Percentiles rank a stretch among this genome's conserved stretches.
phyloP scores from a whole-genome alignment of 1,140 invertebrate species.

The Patella vulgata region DNA sequence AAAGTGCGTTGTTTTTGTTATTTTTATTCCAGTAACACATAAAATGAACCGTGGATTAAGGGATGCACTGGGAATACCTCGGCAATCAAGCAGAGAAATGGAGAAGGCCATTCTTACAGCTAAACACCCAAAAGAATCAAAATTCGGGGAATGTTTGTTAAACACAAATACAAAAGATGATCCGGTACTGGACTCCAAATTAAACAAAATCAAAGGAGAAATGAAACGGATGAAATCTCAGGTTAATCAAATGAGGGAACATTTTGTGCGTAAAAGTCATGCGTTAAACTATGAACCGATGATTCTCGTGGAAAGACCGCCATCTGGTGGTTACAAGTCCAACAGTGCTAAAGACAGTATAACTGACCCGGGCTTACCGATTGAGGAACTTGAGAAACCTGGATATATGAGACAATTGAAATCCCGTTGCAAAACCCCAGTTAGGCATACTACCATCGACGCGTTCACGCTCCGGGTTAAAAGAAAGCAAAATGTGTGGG shows the following conservation, averaged over 20 bases:
- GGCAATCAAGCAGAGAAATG: constrained; percentile 34
- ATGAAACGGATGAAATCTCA: constrained; percentile 38
- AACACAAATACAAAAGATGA: constrained; percentile 48
- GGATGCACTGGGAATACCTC: background rate
- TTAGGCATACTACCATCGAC: constrained; percentile 53
- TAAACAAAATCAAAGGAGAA: constrained; percentile 40
- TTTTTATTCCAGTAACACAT: no score
- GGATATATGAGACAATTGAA: constrained; percentile 47
- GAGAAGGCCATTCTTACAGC: constrained; percentile 44
- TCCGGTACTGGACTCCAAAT: constrained; percentile 31
- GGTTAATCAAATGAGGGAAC: constrained; percentile 43
- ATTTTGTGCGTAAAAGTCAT: constrained; percentile 42
- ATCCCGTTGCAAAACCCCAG: constrained; percentile 46
- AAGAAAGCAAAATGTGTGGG: constrained; percentile 56
- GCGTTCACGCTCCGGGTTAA: constrained; percentile 46
- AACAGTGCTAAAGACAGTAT: background rate
- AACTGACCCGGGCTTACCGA: no score
- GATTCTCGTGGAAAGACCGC: constrained; percentile 48
- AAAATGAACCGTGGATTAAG: no score
- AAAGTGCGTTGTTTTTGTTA: no score
- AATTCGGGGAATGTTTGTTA: constrained; percentile 45
- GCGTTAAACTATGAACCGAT: constrained; percentile 52
- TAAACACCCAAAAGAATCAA: constrained; percentile 43
- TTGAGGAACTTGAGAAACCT: constrained; percentile 23
- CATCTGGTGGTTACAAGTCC: constrained; percentile 34